phyloP scores from a whole-genome alignment of 2,888 invertebrate species.

The Octonoba sinensis region DNA sequence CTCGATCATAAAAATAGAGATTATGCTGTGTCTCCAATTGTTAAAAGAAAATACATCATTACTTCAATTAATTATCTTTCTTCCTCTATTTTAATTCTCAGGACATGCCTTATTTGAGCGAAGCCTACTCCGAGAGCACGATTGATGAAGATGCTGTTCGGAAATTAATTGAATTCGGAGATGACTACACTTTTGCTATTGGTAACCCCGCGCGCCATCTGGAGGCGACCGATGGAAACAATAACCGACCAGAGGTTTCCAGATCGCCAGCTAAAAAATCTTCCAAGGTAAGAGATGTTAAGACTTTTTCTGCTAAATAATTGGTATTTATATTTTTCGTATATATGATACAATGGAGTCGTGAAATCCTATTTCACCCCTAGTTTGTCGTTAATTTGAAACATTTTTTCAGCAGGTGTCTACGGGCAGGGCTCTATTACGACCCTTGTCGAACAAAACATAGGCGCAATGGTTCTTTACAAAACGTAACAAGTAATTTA shows the following conservation, averaged over 20 bases:
- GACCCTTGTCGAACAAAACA: too few relatives aligned
- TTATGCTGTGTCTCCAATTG: background rate
- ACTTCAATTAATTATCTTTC: background rate
- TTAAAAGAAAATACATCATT: too few relatives aligned
- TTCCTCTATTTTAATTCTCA: slow-evolving; percentile 70
- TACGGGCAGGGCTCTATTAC: too few relatives aligned
- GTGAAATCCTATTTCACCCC: too few relatives aligned
- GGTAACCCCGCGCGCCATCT: slow-evolving; percentile 78
- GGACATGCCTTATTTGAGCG: slow-evolving; percentile 89
- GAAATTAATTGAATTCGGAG: slow-evolving; percentile 86
- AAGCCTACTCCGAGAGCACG: slow-evolving; percentile 84
- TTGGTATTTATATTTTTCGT: too few relatives aligned
- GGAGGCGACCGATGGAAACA: slow-evolving; percentile 77
- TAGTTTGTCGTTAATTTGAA: too few relatives aligned
- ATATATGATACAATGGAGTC: too few relatives aligned
- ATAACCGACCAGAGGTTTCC: slow-evolving; percentile 72
- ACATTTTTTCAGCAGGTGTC: too few relatives aligned
- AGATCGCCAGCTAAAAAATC: slow-evolving; percentile 73
- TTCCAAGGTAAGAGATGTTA: slow-evolving; percentile 11
- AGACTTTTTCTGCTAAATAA: background rate
- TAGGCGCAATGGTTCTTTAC: too few relatives aligned
- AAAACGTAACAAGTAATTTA: too few relatives aligned
- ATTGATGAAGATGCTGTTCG: slow-evolving; percentile 88
- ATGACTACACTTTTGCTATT: slow-evolving; percentile 89
- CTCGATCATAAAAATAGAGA: background rate